Evolutionary conservation across 2,888 invertebrate species (phyloP), one percentile per base, ranked within the genome.

Genomic region (Nemapogon koenigi): DNA sequence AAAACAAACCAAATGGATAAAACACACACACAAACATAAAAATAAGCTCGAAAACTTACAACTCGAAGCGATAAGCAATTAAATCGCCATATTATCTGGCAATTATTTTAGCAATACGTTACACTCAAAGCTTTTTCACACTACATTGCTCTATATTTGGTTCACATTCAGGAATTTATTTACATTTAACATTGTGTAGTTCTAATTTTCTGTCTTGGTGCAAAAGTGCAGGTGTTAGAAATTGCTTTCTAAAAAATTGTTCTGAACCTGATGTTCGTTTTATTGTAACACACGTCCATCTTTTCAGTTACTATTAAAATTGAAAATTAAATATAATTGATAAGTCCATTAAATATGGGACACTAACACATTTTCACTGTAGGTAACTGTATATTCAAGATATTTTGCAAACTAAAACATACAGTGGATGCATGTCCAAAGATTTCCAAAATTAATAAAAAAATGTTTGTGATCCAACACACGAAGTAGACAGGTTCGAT

Each of bases 111-210:
- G 30, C 10, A 10, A 22, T 10, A 43, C 49, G 38, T 41, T 37
- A 28, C 26, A 66, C 50, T 49, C 47, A 69, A 73, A 75, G 75
- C 73, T 35, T 28, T 28, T 68, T 65, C 64, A n/a, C n/a, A n/a
- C 62, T 54, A 66, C 57, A 65, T 52, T 54, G 58, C 60, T 60
- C 60, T 62, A 60, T 53, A 52, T 3, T 16, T 27, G 4, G 28
- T 33, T 33, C 8, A 32, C 19, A 31, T 14, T 45, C n/a, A n/a
- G n/a, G 49, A 56, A 52, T 56, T 59, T 57, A 62, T 63, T 48
- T 62, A 60, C 55, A 65, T 66, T 70, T 78, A 75, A 72, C 72
- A 72, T 75, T 78, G 75, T 69, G 70, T 60, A 17, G 17, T 28
- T 37, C 56, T 57, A 56, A 54, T 59, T 61, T 62, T 66, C 59